Percentiles rank a stretch among this genome's conserved stretches.
Conservation (phyloP, 2,113 vertebrate species). For the Nothocercus julius region DNA sequence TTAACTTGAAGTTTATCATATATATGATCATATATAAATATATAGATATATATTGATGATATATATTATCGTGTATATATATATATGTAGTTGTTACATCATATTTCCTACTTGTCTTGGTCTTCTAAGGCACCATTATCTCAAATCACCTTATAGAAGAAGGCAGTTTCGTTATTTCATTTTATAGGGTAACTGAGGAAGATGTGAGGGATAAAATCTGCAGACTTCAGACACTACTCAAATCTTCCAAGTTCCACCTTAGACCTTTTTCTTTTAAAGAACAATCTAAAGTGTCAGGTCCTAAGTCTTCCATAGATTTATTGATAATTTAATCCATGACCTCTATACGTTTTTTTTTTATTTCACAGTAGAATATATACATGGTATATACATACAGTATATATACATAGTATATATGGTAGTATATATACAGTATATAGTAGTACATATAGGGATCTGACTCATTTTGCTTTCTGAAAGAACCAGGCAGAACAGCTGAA, state of each 20-base stretch:
- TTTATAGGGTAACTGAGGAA: not conserved
- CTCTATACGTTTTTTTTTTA: not conserved
- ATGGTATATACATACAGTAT: too few species aligned
- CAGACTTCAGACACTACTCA: not conserved
- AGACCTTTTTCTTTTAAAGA: not conserved
- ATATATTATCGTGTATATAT: too few species aligned
- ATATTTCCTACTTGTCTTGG: not conserved
- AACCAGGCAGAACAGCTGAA: not conserved
- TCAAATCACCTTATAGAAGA: not conserved
- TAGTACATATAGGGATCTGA: not conserved
- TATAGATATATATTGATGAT: too few species aligned
- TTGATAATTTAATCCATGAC: not conserved
- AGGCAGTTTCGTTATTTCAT: not conserved
- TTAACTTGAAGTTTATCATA: not conserved
- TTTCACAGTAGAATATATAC: not conserved
- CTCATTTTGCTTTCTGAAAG: not conserved
- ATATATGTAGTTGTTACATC: not conserved
- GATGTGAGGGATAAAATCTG: rapidly evolving
- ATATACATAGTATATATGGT: not conserved
- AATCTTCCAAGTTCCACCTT: not conserved
- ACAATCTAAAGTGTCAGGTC: not conserved
- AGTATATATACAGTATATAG: not conserved
- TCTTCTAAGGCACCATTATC: not conserved
- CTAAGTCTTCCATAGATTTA: not conserved
- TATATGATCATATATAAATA: too few species aligned